A percentile compares a stretch with the other conserved stretches of the same genome.
Evolutionary conservation across 2,888 invertebrate species (phyloP).

Genomic region (Parnassius glacialis): DNA sequence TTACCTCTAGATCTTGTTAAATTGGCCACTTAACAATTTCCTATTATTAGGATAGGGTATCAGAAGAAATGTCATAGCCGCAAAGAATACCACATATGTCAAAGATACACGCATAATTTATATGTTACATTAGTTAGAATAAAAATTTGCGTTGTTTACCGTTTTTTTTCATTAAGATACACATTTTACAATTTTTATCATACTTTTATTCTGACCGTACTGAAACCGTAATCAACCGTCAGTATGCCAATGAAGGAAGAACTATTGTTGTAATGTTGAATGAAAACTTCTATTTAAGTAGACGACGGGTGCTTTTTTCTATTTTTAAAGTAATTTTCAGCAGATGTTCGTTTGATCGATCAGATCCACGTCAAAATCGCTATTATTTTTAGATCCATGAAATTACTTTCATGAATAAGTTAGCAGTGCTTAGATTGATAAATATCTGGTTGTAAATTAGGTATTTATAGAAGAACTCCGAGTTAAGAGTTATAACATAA

Average conservation of each 20-base stretch:
- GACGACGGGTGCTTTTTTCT: constrained; percentile 67
- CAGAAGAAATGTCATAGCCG: too few species aligned
- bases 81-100: too few species aligned
- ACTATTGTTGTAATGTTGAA: constrained; percentile 76
- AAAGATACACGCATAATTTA: too few species aligned
- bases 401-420: constrained; percentile 53
- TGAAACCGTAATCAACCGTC: constrained; percentile 71
- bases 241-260: constrained; percentile 79
- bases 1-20: too few species aligned
- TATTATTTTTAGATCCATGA: constrained; percentile 66
- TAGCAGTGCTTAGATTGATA: constrained; percentile 12
- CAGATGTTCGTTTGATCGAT: constrained; percentile 76
- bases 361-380: constrained; percentile 54
- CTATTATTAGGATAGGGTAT: too few species aligned
- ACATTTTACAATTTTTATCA: too few species aligned
- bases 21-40: too few species aligned
- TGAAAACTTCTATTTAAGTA: constrained; percentile 79
- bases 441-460: constrained; percentile 12
- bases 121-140: too few species aligned
- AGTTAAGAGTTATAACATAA: background rate
- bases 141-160: too few species aligned
- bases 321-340: constrained; percentile 75
- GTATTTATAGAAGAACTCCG: background rate
- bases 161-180: too few species aligned
- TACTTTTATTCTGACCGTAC: constrained; percentile 53